A percentile compares a stretch with the other conserved stretches of the same genome.
Conservation (phyloP, 2,113 vertebrate species). For the Chloroceryle aenea region DNA sequence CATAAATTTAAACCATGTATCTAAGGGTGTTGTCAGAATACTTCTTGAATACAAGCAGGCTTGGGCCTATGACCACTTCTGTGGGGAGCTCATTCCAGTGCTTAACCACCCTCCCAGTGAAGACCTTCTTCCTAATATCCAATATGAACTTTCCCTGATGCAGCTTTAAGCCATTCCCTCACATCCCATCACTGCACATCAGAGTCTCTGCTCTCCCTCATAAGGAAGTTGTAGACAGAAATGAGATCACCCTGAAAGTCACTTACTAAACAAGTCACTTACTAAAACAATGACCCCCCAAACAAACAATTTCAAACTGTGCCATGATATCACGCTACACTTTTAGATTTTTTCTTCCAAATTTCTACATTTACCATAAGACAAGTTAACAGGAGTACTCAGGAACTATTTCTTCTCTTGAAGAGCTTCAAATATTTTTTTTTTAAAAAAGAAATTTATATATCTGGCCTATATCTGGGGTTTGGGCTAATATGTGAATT, state of each 20-base stretch:
- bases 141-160: neutral
- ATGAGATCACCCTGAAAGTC: neutral
- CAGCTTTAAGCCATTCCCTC: neutral
- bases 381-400: neutral
- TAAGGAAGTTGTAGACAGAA: neutral
- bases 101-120: neutral
- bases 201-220: rapidly evolving
- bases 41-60: neutral
- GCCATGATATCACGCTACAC: neutral
- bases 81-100: neutral
- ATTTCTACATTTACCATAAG: neutral
- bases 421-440: neutral
- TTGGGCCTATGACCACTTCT: neutral
- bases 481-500: neutral
- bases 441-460: neutral
- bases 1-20: neutral
- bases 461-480: neutral
- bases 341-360: neutral
- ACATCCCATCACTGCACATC: rapidly evolving
- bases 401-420: neutral
- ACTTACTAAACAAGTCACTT: neutral
- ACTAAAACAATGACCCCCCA: neutral
- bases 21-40: neutral
- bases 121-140: neutral
- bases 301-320: neutral